Percentiles rank a stretch among this genome's conserved stretches.
phyloP scores from a whole-genome alignment of 1,140 invertebrate species.

The Apocrypta bakeri region DNA sequence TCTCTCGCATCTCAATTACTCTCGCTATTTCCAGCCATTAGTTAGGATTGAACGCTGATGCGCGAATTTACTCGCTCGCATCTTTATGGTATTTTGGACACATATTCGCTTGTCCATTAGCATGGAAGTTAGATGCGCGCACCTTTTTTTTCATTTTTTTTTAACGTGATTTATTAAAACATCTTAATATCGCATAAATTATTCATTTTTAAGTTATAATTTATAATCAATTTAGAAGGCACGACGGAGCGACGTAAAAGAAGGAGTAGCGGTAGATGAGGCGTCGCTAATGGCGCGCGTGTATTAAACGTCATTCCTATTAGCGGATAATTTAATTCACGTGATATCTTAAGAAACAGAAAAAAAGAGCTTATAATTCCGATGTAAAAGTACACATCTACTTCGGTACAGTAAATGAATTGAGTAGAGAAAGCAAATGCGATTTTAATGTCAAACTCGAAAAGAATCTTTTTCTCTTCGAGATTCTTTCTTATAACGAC shows the following conservation, averaged over 20 bases:
- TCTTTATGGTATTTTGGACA: too few relatives aligned
- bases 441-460: constrained; percentile 59
- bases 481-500: constrained; percentile 2
- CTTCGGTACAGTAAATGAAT: constrained; percentile 15
- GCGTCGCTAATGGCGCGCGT: too few relatives aligned
- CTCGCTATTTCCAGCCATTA: constrained; percentile 32
- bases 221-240: too few relatives aligned
- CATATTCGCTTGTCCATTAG: too few relatives aligned
- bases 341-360: background rate
- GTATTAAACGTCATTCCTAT: too few relatives aligned
- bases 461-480: background rate
- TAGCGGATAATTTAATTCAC: background rate
- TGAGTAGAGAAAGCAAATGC: constrained; percentile 57
- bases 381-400: background rate
- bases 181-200: background rate
- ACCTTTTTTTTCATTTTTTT: too few relatives aligned
- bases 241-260: too few relatives aligned
- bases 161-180: too few relatives aligned
- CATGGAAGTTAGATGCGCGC: background rate
- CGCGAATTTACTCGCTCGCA: constrained; percentile 8
- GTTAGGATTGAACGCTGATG: constrained; percentile 36
- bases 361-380: background rate
- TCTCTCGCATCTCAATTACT: constrained; percentile 23
- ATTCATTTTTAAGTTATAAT: background rate
- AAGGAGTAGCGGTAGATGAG: too few relatives aligned